These are phyloP conservation scores for Apamea sordens DNA, from an alignment of 2,888 invertebrate species.

Conservation along the genomic window DNA sequence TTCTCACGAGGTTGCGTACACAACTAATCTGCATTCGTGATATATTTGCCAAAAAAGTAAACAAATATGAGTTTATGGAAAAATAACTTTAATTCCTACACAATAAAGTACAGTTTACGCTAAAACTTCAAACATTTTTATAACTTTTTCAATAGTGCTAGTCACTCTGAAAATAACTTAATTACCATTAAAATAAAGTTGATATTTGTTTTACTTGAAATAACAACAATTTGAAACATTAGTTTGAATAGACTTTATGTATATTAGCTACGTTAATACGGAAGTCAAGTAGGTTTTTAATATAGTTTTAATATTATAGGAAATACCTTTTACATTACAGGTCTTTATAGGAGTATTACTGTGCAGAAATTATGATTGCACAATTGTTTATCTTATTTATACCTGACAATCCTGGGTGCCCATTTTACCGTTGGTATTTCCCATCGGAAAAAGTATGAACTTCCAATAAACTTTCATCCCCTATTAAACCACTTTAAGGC, in stretches of 20 bases:
- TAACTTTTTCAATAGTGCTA: too few species aligned
- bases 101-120: too few species aligned
- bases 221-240: too few species aligned
- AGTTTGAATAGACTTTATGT: neutral
- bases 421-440: neutral
- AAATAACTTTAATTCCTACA: too few species aligned
- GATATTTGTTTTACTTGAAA: too few species aligned
- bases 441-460: neutral
- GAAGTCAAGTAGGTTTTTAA: slow-evolving; percentile 36
- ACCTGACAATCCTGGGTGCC: neutral
- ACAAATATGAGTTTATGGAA: too few species aligned
- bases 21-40: neutral
- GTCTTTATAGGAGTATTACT: neutral
- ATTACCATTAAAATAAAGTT: too few species aligned
- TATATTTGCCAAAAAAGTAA: too few species aligned
- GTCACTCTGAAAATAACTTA: too few species aligned
- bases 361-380: neutral
- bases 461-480: neutral
- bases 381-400: neutral
- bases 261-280: slow-evolving; percentile 18
- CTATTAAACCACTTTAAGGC: neutral
- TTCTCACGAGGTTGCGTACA: slow-evolving; percentile 32
- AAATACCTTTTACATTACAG: neutral
- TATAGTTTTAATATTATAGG: slow-evolving; percentile 21
- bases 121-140: too few species aligned